These are phyloP conservation scores for Hypercompe scribonia DNA, from an alignment of 2,888 invertebrate genomes.

Conservation along the genomic window DNA sequence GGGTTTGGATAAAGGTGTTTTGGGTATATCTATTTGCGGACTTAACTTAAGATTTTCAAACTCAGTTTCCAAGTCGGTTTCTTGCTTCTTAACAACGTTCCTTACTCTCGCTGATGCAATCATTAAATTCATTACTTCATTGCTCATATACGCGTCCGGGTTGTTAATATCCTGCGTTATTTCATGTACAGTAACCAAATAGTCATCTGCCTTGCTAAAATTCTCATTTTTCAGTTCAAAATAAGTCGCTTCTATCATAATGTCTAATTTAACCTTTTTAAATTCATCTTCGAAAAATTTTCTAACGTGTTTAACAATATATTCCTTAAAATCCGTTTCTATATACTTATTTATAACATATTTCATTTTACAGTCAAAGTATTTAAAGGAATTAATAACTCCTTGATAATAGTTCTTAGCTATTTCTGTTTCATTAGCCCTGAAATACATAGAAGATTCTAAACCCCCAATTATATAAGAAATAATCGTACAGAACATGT, in stretches of 20 bases:
- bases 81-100: constrained; percentile 42
- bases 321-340: constrained; percentile 50
- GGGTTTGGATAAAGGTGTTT: constrained; percentile 64
- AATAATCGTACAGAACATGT: constrained; percentile 55
- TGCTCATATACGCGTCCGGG: constrained; percentile 56
- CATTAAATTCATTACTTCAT: constrained; percentile 71
- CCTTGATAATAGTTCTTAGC: constrained; percentile 74
- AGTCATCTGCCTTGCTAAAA: constrained; percentile 61
- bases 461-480: constrained; percentile 57
- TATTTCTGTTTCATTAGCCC: constrained; percentile 65
- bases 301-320: constrained; percentile 56
- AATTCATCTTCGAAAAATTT: constrained; percentile 51
- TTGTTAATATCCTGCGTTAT: constrained; percentile 53
- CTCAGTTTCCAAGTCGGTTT: constrained; percentile 55
- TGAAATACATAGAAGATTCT: constrained; percentile 70
- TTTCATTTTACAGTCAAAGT: constrained; percentile 57
- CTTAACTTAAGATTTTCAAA: constrained; percentile 63
- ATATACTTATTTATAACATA: constrained; percentile 34
- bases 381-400: constrained; percentile 49
- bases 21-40: constrained; percentile 52
- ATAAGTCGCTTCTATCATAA: constrained; percentile 67
- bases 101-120: constrained; percentile 62
- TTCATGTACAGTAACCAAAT: constrained; percentile 68
- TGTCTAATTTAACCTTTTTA: constrained; percentile 55
- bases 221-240: constrained; percentile 64